Conservation (phyloP, 2,113 vertebrate genomes). For the Cisticola juncidis region DNA sequence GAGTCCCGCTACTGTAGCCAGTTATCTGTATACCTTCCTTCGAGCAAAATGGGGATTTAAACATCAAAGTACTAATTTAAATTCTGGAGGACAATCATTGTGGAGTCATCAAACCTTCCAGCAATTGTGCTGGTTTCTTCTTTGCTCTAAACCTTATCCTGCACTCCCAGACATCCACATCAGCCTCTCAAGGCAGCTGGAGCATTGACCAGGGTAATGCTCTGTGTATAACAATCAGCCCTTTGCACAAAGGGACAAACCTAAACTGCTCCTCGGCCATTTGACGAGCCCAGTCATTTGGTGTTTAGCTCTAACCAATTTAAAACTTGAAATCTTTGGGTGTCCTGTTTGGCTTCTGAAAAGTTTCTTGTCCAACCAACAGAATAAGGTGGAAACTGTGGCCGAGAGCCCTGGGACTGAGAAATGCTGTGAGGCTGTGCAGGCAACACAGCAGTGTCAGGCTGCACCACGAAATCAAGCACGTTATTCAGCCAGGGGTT, state of each 20-base stretch:
- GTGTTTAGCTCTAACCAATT: neutral
- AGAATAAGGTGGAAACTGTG: neutral
- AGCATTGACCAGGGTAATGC: neutral
- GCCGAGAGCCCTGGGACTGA: rapidly evolving
- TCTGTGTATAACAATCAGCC: neutral
- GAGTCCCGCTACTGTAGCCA: neutral
- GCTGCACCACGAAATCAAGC: neutral
- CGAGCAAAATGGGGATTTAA: constrained; percentile 13
- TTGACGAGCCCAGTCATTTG: neutral
- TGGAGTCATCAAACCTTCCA: neutral
- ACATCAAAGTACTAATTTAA: neutral
- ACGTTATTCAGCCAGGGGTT: neutral
- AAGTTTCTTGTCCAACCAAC: neutral
- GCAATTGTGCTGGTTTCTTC: neutral
- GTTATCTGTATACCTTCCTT: neutral
- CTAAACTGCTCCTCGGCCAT: neutral
- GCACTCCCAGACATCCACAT: neutral
- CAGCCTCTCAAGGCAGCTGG: neutral
- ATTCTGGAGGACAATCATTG: neutral
- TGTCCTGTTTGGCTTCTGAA: neutral
- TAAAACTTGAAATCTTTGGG: neutral
- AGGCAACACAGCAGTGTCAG: neutral
- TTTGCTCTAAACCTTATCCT: neutral
- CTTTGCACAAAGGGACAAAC: neutral
- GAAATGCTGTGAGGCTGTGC: neutral